phyloP scores from a whole-genome alignment of 2,113 vertebrate species.

The Natator depressus region DNA sequence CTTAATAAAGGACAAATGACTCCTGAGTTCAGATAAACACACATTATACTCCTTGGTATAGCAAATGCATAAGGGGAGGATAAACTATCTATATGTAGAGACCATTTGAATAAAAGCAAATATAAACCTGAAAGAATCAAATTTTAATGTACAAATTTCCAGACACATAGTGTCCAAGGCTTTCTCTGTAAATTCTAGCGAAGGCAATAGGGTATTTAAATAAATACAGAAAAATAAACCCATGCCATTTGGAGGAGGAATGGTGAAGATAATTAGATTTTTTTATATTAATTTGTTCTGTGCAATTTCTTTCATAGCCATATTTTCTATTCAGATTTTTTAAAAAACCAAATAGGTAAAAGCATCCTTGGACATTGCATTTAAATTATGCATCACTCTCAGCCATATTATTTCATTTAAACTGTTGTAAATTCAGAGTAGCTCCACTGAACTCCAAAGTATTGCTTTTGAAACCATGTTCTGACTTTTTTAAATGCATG shows the following conservation, averaged over 20 bases:
- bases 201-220: not conserved
- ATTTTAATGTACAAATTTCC: not conserved
- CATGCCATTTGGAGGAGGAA: not conserved
- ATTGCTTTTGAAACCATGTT: not conserved
- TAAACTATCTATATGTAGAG: too few relatives aligned
- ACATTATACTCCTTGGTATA: not conserved
- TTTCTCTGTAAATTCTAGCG: not conserved
- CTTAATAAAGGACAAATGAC: not conserved
- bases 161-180: not conserved
- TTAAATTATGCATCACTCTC: not conserved
- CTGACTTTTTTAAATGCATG: not conserved
- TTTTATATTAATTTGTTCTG: not conserved
- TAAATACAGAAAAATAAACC: not conserved
- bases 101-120: not conserved
- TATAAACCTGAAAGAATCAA: not conserved
- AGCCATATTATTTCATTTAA: not conserved
- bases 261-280: not conserved
- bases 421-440: not conserved
- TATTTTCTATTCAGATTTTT: not conserved
- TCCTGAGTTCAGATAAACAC: not conserved
- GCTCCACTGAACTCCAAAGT: not conserved
- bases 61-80: not conserved
- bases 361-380: not conserved
- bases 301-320: not conserved
- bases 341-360: not conserved